Percentiles rank a stretch among this genome's conserved stretches.
These are phyloP conservation scores for Aurelia sp. DNA, from an alignment of 30 jellyfish, hydroid and myxozoan species.

Conservation along the genomic window DNA sequence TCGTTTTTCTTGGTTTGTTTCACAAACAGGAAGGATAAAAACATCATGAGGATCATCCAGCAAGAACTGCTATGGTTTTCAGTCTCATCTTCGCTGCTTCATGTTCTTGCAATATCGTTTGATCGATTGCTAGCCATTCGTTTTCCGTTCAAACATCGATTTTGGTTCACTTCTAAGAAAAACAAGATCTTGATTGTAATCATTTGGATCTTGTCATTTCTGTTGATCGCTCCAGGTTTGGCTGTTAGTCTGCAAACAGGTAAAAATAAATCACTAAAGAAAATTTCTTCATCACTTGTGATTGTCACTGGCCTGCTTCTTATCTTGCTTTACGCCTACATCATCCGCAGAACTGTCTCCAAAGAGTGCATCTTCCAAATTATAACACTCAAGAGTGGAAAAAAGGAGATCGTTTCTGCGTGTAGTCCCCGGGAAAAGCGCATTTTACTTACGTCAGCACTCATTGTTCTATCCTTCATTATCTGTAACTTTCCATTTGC, in stretches of 20 bases:
- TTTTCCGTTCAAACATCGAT: constrained; percentile 76
- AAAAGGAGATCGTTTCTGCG: constrained; percentile 68
- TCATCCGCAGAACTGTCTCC: constrained; percentile 69
- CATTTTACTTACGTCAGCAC: constrained; percentile 51
- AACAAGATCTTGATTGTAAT: constrained; percentile 24
- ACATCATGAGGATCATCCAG: neutral
- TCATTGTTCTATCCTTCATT: constrained; percentile 64
- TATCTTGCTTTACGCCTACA: constrained; percentile 56
- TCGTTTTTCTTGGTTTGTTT: constrained; percentile 14
- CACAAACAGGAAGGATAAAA: neutral
- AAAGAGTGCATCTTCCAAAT: constrained; percentile 61
- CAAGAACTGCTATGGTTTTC: constrained; percentile 67
- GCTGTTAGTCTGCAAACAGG: neutral
- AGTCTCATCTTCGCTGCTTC: constrained; percentile 63
- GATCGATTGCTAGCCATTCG: constrained; percentile 69
- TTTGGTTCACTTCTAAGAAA: constrained; percentile 50
- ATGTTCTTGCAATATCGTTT: constrained; percentile 66
- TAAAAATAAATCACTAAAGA: neutral
- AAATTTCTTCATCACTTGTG: constrained; percentile 38
- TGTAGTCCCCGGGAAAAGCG: constrained; percentile 79
- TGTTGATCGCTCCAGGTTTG: constrained; percentile 32
- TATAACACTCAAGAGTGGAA: constrained; percentile 66
- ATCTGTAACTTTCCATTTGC: constrained; percentile 70
- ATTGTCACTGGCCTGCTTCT: constrained; percentile 39
- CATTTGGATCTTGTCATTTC: constrained; percentile 50